Percentiles rank a stretch among this genome's conserved stretches.
phyloP scores from a whole-genome alignment of 2,888 invertebrate species.

The Cephus pulcher region DNA sequence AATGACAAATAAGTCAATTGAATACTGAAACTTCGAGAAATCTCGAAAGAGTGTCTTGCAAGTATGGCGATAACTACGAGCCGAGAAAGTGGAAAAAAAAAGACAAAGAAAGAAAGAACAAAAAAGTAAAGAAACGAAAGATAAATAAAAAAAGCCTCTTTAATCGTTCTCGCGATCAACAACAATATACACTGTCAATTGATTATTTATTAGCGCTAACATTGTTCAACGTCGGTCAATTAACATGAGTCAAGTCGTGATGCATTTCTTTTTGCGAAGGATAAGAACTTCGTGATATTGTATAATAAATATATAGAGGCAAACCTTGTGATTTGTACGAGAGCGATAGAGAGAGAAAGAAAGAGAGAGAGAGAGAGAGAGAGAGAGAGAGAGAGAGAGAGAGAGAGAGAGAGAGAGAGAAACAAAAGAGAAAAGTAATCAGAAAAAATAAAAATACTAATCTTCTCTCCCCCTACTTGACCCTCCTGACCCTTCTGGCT shows the following conservation, averaged over 20 bases:
- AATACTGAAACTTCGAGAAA: not conserved
- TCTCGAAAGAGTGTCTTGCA: not conserved
- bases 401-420: not conserved
- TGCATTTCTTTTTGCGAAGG: constrained; percentile 10
- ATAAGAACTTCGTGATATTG: constrained; percentile 26
- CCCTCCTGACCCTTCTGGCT: not conserved
- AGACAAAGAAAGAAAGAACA: no score
- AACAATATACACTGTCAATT: constrained; percentile 38
- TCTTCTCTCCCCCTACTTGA: not conserved
- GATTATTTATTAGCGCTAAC: constrained; percentile 35
- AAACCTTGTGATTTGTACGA: constrained; percentile 29
- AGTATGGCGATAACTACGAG: not conserved
- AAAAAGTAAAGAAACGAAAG: not conserved
- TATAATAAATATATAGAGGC: constrained; percentile 22
- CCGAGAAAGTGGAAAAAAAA: not conserved
- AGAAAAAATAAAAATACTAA: not conserved
- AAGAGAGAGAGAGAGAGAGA: not conserved
- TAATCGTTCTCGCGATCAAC: not conserved
- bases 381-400: constrained; percentile 8
- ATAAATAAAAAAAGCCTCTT: not conserved
- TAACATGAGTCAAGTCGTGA: constrained; percentile 29
- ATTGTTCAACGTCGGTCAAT: constrained; percentile 37
- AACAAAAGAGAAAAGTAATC: not conserved
- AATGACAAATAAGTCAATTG: not conserved
- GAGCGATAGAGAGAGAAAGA: constrained; percentile 1